Conservation (phyloP, 2,113 vertebrate species). For the Chaetodon trifascialis region DNA sequence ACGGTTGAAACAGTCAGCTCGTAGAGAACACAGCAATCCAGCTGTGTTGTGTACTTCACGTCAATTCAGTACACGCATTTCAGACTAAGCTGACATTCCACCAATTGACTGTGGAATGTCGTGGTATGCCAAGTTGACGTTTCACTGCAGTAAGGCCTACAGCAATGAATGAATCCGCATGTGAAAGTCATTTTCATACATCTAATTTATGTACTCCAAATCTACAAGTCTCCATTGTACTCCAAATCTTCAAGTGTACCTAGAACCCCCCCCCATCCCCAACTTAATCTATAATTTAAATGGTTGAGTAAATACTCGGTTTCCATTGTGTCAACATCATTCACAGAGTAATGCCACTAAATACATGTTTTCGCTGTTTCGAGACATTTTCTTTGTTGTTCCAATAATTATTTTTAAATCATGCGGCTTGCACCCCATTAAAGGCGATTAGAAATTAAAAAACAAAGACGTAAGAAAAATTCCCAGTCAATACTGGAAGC, state of each 20-base stretch:
- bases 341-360: conserved; percentile 58
- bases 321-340: conserved; percentile 71
- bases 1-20: conserved; percentile 45
- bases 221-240: conserved; percentile 67
- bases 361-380: conserved; percentile 54
- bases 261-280: conserved; percentile 11
- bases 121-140: conserved; percentile 53
- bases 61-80: conserved; percentile 48
- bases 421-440: conserved; percentile 52
- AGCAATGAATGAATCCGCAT: conserved; percentile 60
- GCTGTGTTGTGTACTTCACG: conserved; percentile 54
- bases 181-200: conserved; percentile 70
- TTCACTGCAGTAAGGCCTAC: conserved; percentile 51
- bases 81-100: conserved; percentile 63
- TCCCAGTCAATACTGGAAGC: conserved; percentile 13
- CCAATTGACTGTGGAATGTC: conserved; percentile 71
- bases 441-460: conserved; percentile 59
- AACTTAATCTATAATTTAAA: conserved; percentile 69
- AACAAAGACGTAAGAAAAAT: conserved; percentile 42
- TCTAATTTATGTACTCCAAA: conserved; percentile 66
- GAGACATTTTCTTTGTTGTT: conserved; percentile 60
- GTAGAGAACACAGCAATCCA: conserved; percentile 51
- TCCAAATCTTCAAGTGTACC: conserved; percentile 47
- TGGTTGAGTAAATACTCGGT: conserved; percentile 65
- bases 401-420: conserved; percentile 66